A percentile compares a stretch with the other conserved stretches of the same genome.
These are phyloP conservation scores for Campoletis raptor DNA, from an alignment of 2,888 invertebrate genomes.

Conservation along the genomic window DNA sequence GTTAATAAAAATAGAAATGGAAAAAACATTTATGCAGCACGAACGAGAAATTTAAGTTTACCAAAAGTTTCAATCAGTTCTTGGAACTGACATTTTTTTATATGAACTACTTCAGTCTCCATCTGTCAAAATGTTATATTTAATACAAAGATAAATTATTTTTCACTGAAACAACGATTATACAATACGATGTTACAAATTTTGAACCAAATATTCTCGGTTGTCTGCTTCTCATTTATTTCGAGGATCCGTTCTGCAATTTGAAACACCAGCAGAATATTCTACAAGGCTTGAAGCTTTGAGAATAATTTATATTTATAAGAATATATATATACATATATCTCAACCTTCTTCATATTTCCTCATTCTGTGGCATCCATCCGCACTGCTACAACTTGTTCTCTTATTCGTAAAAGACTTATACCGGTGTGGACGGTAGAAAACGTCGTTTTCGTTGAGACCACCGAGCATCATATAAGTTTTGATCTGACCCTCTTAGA, in stretches of 20 bases:
- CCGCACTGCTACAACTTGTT: slow-evolving; percentile 25
- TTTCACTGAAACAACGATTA: background rate
- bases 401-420: slow-evolving; percentile 27
- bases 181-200: background rate
- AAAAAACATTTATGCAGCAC: background rate
- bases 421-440: background rate
- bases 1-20: slow-evolving; percentile 17
- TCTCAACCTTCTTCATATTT: slow-evolving; percentile 18
- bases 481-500: slow-evolving; percentile 10
- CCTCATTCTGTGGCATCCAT: background rate
- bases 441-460: slow-evolving; percentile 31
- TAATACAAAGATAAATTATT: background rate
- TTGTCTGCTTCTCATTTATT: background rate
- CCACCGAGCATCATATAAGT: slow-evolving; percentile 13
- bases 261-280: background rate
- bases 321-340: background rate
- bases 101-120: background rate
- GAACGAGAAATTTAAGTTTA: slow-evolving; percentile 14
- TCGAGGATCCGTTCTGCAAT: background rate
- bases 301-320: background rate
- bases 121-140: background rate
- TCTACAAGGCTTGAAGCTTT: background rate
- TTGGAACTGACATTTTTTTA: background rate
- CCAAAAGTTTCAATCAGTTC: background rate
- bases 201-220: background rate